Percentiles rank a stretch among this genome's conserved stretches.
Evolutionary conservation across 2,797 vertebrate genomes (phyloP).

Genomic region (Betta splendens): DNA sequence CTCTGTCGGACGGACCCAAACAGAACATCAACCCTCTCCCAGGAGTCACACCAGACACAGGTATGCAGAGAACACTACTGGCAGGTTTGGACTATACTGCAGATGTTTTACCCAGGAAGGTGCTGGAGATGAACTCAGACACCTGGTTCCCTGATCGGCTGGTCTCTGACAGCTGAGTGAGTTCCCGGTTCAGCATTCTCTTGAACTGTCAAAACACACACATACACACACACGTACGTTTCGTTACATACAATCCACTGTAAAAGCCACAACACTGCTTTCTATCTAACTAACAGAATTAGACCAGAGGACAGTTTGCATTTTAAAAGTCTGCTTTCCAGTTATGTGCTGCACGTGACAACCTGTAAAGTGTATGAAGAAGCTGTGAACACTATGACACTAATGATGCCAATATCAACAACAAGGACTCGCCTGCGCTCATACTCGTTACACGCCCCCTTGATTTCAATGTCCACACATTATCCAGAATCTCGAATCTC

Average conservation of each 20-base stretch:
- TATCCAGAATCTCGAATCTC: slow-evolving; percentile 2
- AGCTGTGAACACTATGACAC: too few species aligned
- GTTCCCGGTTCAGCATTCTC: slow-evolving; percentile 93
- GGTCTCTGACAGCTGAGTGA: slow-evolving; percentile 91
- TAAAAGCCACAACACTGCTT: neutral
- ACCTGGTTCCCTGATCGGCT: slow-evolving; percentile 95
- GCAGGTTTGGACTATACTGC: neutral
- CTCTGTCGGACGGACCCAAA: slow-evolving; percentile 74
- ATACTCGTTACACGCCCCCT: too few species aligned
- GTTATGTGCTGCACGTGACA: neutral
- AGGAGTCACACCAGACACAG: neutral
- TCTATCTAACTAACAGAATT: neutral
- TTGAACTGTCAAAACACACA: slow-evolving; percentile 84
- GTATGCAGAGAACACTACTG: neutral
- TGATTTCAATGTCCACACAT: neutral
- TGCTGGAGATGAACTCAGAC: slow-evolving; percentile 93
- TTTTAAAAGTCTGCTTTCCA: neutral
- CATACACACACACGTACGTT: slow-evolving; percentile 20
- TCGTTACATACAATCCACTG: slow-evolving; percentile 2
- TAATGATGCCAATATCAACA: too few species aligned
- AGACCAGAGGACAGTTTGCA: neutral
- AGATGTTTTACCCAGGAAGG: slow-evolving; percentile 87
- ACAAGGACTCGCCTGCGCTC: too few species aligned
- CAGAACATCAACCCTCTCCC: slow-evolving; percentile 1
- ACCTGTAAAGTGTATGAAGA: neutral